Evolutionary conservation across 2,797 vertebrate genomes (phyloP).

Genomic region (Sebastes oblongus): DNA sequence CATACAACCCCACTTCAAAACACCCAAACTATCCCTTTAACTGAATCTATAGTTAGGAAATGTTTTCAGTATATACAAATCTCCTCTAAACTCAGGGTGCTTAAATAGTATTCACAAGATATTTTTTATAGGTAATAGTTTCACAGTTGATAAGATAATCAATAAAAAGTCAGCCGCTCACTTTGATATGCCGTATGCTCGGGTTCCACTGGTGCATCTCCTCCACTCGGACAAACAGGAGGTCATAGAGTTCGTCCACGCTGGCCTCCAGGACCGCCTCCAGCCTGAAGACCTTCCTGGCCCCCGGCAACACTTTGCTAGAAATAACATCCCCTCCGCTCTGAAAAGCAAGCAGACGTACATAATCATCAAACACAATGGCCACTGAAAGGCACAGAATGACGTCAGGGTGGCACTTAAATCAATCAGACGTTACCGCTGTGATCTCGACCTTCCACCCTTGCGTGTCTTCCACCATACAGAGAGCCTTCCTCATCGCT

Average conservation of each 20-base stretch:
- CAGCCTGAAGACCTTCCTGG: constrained; percentile 82
- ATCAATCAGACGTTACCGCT: constrained; percentile 66
- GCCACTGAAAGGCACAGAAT: not conserved
- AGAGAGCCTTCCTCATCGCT: constrained; percentile 78
- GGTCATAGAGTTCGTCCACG: constrained; percentile 72
- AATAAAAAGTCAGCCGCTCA: constrained; percentile 48
- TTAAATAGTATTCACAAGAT: not conserved
- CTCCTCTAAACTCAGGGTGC: not conserved
- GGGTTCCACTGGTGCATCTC: constrained; percentile 88
- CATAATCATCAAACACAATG: too few relatives aligned
- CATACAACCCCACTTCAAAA: too few relatives aligned
- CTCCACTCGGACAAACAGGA: constrained; percentile 84
- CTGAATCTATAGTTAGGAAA: not conserved
- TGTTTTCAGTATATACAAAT: too few relatives aligned
- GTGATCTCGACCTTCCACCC: constrained; percentile 77
- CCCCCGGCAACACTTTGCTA: constrained; percentile 76
- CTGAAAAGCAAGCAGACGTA: constrained; percentile 48
- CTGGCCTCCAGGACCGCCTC: constrained; percentile 80
- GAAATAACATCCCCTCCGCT: constrained; percentile 73
- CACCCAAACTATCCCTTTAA: too few relatives aligned
- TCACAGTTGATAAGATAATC: not conserved
- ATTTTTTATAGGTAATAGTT: not conserved
- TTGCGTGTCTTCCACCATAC: constrained; percentile 73
- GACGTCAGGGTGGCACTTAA: not conserved
- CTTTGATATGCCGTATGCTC: constrained; percentile 78